Evolutionary conservation across 2,797 vertebrate genomes (phyloP), one percentile per base, ranked within the genome.

Genomic region (Adrianichthys oophorus): DNA sequence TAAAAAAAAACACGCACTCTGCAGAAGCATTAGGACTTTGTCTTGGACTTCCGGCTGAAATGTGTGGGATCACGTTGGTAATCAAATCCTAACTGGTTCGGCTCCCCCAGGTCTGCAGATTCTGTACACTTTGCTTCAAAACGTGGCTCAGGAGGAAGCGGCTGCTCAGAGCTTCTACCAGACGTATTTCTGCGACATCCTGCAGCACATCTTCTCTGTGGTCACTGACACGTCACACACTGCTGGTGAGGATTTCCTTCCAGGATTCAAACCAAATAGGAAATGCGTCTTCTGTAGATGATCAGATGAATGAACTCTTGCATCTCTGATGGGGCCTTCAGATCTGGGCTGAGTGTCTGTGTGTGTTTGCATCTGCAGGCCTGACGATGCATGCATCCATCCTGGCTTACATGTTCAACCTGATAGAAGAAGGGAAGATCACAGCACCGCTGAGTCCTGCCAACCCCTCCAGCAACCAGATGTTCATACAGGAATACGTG

Each of bases 81-180:
- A 10, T 37, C 10, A 12, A 3, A 10, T 2, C 12, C 8, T 37
- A 2, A 10, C 4, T 54, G 45, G 67, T 17, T 59, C 2, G 59
- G n/a, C 45, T 41, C 40, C 0, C 45, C 4, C 72, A 90, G 89
- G 98, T 52, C 93, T 99, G 74, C 97, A 98, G 87, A 95, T 99
- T 54, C 95, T 99, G 52, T 99, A 98, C 88, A 98, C 98, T 1
- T 83, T 99, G 68, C 92, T 99, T 55, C 98, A 99, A 90, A 99
- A 99, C 0, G 97, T 99, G 86, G 97, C 94, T 5, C 98, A 99
- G 91, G 97, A 99, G 79, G 97, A 98, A 73, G 92, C 95, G 0
- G 97, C 98, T 1, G 97, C 97, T 21, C 98, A 99, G 89, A 99
- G 97, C 78, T 99, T 99, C 85, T 99, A 99, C 79, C 98, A 99